These are phyloP conservation scores for Mastigias papua DNA, from an alignment of 30 jellyfish, hydroid and myxozoan genomes.

Conservation along the genomic window DNA sequence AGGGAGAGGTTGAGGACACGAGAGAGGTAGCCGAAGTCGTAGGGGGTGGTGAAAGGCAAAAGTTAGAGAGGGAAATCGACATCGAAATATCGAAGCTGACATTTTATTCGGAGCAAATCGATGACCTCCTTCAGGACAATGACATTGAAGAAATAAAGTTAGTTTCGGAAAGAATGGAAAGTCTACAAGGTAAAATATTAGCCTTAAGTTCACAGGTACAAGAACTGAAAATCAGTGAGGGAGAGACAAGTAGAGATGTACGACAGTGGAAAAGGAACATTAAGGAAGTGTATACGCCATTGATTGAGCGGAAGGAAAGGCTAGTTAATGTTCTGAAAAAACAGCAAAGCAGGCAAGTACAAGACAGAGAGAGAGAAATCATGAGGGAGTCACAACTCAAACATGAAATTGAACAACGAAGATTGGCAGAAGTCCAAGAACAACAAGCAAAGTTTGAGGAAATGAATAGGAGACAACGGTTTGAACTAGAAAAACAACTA, in stretches of 20 bases:
- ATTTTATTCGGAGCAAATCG: no score
- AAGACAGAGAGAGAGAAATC: neutral
- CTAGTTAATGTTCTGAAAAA: neutral
- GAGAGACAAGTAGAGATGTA: no score
- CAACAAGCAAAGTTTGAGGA: neutral
- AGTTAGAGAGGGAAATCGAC: no score
- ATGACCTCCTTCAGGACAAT: no score
- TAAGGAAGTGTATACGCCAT: no score
- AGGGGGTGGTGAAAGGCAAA: constrained; percentile 33
- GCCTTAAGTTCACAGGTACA: no score
- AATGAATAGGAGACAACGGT: neutral
- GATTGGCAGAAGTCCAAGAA: neutral
- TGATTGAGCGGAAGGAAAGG: neutral
- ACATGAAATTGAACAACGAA: neutral
- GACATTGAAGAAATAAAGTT: no score
- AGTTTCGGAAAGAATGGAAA: no score
- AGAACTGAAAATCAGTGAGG: no score
- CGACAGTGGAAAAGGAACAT: no score
- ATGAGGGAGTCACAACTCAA: neutral
- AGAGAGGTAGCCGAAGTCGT: constrained; percentile 41
- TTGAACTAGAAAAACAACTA: neutral
- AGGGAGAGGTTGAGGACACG: constrained; percentile 54
- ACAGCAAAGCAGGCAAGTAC: neutral
- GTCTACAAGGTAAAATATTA: no score
- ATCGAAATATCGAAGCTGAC: no score